Conservation (phyloP, 2,113 vertebrate genomes). For the Entelurus aequoreus region DNA sequence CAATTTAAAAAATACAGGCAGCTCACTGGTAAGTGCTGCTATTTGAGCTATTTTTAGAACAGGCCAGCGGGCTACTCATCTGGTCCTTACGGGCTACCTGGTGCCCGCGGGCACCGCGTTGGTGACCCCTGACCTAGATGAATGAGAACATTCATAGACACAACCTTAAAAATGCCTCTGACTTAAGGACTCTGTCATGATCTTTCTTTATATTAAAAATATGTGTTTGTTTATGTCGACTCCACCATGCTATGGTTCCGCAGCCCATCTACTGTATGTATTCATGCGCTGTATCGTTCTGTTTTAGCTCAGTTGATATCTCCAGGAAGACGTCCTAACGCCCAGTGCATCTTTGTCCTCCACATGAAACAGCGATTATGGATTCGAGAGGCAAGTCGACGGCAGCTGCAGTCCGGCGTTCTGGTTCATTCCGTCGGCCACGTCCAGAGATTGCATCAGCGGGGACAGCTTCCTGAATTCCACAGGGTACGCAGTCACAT, state of each 20-base stretch:
- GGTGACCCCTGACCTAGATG: no score
- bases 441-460: constrained; percentile 81
- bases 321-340: constrained; percentile 3
- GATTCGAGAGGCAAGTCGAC: constrained; percentile 84
- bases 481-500: constrained; percentile 76
- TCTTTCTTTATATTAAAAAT: not conserved
- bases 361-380: constrained; percentile 79
- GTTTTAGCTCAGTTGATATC: constrained; percentile 7
- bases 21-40: no score
- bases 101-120: no score
- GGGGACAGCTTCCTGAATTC: constrained; percentile 91
- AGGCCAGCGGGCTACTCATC: no score
- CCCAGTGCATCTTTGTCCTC: constrained; percentile 17
- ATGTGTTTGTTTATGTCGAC: no score
- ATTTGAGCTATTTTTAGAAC: no score
- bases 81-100: no score
- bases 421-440: constrained; percentile 85
- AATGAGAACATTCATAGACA: no score
- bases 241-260: not conserved
- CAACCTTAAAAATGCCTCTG: constrained; percentile 12
- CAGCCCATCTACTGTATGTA: not conserved
- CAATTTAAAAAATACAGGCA: no score
- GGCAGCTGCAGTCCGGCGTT: constrained; percentile 85
- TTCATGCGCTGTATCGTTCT: constrained; percentile 31
- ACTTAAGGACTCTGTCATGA: constrained; percentile 29